phyloP scores from a whole-genome alignment of 1,140 invertebrate species.

The Pseudachorutes palmiensis region DNA sequence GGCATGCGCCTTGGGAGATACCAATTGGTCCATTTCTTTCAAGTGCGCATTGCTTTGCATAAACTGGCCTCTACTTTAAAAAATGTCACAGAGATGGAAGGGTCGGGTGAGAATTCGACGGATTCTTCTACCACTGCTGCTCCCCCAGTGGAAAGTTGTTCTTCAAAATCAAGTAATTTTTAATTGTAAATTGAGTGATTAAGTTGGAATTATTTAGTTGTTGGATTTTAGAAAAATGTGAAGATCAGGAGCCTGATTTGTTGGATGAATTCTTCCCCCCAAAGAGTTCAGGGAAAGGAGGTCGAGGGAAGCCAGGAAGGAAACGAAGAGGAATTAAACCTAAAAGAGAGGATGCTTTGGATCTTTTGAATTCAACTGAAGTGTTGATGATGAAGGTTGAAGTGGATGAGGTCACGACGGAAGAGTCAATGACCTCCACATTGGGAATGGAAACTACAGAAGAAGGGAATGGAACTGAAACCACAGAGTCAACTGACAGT shows the following conservation, averaged over 20 bases:
- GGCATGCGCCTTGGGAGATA: background rate
- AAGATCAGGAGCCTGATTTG: background rate
- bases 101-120: background rate
- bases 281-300: background rate
- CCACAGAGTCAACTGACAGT: background rate
- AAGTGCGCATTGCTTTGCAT: background rate
- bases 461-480: no score
- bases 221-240: background rate
- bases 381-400: no score
- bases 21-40: background rate
- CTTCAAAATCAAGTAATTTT: background rate
- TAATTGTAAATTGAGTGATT: background rate
- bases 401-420: no score
- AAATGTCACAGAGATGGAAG: background rate
- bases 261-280: background rate
- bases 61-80: background rate
- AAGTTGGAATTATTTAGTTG: background rate
- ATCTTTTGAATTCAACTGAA: no score
- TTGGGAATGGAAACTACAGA: no score
- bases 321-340: background rate
- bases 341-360: background rate
- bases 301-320: background rate
- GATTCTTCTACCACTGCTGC: background rate
- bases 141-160: background rate
- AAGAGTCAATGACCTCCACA: no score